Base-by-base conservation (phyloP, 2,888 invertebrate species). In the Boloria euphrosyne region DNA sequence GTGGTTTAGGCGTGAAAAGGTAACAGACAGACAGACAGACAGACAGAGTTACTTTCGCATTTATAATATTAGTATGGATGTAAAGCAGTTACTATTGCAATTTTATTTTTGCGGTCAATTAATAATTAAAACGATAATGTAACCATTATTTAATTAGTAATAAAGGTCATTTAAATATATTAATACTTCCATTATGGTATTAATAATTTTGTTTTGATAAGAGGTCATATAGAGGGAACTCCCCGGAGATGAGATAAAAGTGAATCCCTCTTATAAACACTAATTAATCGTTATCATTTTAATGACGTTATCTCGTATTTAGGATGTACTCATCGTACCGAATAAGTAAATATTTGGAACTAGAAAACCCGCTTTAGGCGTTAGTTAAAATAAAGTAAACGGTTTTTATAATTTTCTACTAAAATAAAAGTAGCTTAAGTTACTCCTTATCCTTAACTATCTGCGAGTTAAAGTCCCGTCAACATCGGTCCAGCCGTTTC, bases 211-310 rank as follows among this genome's bases (percentile, higher is more conserved):
- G 44, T 46, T 46, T 46, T 57, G 57, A 57, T 57, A 57, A 57
- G 16, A 57, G 57, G 46, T 57, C 46, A 3, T 27, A 46, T 10
- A 38, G 31, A 10, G 46, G 57, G 22, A 46, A 57, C 27, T 46
- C 57, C 57, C 57, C 13, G 18, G 44, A 46, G 22, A 2, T 4
- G 7, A 46, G 57, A 57, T 57, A 57, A 22, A 22, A 16, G 57
- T 57, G 46, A 57, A 57, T 57, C 46, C 57, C 57, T 57, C 54
- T 54, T 38, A 38, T 38, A 38, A 3, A 38, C 31, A 38, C 46
- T 22, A 22, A 46, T 22, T 22, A 18, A 22, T 50, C 17, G 4
- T 57, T 46, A 57, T 43, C 5, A 17, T 38, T n/a, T 13, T 46
- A 2, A n/a, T 16, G 22, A 57, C 16, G 17, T 46, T 46, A 16